phyloP scores from a whole-genome alignment of 2,888 invertebrate species.

The Branchellion lobata region DNA sequence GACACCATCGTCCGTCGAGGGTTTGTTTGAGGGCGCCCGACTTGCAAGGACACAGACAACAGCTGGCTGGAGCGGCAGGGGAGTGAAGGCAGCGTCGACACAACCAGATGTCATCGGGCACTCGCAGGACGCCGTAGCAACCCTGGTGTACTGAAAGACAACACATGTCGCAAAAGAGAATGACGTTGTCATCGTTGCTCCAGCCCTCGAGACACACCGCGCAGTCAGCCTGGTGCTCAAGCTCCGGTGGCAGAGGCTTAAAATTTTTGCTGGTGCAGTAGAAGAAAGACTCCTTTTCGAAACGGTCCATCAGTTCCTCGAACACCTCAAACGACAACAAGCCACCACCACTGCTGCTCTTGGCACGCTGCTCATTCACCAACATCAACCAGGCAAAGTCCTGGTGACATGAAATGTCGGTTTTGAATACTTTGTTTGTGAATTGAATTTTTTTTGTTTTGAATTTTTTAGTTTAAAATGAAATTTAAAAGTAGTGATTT shows the following conservation, averaged over 20 bases:
- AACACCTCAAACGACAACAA: conserved; percentile 83
- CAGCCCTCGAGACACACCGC: conserved; percentile 98
- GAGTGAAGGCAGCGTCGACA: conserved; percentile 44
- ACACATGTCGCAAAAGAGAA: conserved; percentile 99
- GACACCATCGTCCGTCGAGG: conserved; percentile 91
- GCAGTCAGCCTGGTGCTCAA: conserved; percentile 87
- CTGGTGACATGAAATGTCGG: conserved; percentile 54
- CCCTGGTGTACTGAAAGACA: conserved; percentile 96
- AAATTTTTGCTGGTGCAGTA: conserved; percentile 61
- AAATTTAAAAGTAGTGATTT: too few relatives aligned
- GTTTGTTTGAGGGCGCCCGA: conserved; percentile 99
- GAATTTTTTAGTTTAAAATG: too few relatives aligned
- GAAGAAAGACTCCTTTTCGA: conserved; percentile 84
- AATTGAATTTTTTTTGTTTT: background rate
- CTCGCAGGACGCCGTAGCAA: conserved; percentile 95
- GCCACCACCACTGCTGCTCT: conserved; percentile 64
- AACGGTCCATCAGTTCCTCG: conserved; percentile 89
- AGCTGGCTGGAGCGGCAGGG: conserved; percentile 84
- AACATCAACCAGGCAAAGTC: conserved; percentile 90
- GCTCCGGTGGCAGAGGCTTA: conserved; percentile 78
- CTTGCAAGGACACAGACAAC: conserved; percentile 94
- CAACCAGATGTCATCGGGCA: conserved; percentile 81
- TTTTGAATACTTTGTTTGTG: background rate
- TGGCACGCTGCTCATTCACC: conserved; percentile 78
- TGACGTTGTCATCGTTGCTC: conserved; percentile 96